These are phyloP conservation scores for Vannuccia rotundouncinata DNA, from an alignment of 2,888 invertebrate genomes.

Conservation along the genomic window DNA sequence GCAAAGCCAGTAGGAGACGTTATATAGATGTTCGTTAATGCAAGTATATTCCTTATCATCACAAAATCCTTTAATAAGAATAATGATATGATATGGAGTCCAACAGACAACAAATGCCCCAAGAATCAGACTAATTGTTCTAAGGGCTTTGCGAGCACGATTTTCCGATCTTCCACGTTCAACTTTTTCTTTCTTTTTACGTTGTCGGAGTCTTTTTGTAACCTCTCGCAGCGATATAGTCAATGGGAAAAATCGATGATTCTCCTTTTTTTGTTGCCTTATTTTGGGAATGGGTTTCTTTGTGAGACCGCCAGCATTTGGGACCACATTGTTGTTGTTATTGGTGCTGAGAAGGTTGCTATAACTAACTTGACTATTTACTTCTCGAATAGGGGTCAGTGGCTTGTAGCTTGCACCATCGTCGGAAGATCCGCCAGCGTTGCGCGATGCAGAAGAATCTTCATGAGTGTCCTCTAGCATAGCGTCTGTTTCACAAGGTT, in stretches of 20 bases:
- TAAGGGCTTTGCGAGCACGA: conserved; percentile 89
- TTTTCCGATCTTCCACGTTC: conserved; percentile 94
- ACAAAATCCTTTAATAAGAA: conserved; percentile 91
- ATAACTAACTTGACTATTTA: not conserved
- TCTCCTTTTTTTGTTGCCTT: not conserved
- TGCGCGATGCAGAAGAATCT: not conserved
- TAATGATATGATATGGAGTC: conserved; percentile 96
- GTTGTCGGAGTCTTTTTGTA: not conserved
- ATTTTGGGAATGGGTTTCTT: no score
- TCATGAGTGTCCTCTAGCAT: not conserved
- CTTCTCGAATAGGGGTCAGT: not conserved
- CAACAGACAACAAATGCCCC: conserved; percentile 95
- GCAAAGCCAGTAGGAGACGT: conserved; percentile 65
- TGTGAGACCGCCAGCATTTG: not conserved
- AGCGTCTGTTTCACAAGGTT: not conserved
- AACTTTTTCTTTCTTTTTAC: conserved; percentile 53
- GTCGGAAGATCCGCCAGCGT: not conserved
- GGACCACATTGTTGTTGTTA: not conserved
- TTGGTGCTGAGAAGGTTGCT: not conserved
- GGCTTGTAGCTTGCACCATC: not conserved
- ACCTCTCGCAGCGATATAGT: not conserved
- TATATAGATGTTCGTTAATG: conserved; percentile 48
- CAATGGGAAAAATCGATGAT: not conserved
- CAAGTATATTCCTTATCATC: conserved; percentile 45
- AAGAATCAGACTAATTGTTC: conserved; percentile 95